Evolutionary conservation across 2,797 vertebrate species (phyloP).

Genomic region (Propithecus deckenii): DNA sequence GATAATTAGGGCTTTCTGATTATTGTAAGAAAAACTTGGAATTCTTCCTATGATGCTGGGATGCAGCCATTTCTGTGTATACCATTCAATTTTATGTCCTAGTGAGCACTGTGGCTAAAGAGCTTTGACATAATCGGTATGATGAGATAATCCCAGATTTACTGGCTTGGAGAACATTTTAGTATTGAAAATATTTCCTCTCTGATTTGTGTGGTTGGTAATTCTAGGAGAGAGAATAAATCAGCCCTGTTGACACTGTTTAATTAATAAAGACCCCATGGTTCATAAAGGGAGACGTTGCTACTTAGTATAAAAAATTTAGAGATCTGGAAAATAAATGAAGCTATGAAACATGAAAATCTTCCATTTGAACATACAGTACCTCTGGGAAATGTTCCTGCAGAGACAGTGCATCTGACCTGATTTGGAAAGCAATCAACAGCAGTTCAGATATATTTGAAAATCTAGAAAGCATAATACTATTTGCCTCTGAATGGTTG

Average conservation of each 20-base stretch:
- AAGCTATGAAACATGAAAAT: neutral
- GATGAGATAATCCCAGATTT: constrained; percentile 85
- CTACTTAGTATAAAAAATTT: constrained; percentile 64
- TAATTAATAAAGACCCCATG: constrained; percentile 64
- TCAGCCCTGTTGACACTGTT: constrained; percentile 57
- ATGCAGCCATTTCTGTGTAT: neutral
- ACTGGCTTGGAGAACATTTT: constrained; percentile 83
- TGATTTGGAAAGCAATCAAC: constrained; percentile 70
- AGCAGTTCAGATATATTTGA: constrained; percentile 59
- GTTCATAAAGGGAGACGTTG: constrained; percentile 49
- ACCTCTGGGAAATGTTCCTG: constrained; percentile 50
- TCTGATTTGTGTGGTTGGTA: constrained; percentile 69
- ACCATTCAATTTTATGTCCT: constrained; percentile 81
- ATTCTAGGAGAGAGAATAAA: constrained; percentile 65
- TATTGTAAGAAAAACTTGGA: constrained; percentile 29
- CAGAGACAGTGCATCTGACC: constrained; percentile 57
- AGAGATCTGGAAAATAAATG: constrained; percentile 62
- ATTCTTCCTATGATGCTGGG: neutral
- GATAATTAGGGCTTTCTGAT: constrained; percentile 20
- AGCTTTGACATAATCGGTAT: constrained; percentile 85
- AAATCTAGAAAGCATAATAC: constrained; percentile 68
- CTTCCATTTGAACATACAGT: constrained; percentile 40
- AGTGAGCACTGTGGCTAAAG: constrained; percentile 81
- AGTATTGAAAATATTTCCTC: constrained; percentile 82
- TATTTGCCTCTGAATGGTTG: constrained; percentile 42